Percentiles rank a stretch among this genome's conserved stretches.
Conservation (phyloP, 1,140 invertebrate genomes). For the Helicoverpa armigera region DNA sequence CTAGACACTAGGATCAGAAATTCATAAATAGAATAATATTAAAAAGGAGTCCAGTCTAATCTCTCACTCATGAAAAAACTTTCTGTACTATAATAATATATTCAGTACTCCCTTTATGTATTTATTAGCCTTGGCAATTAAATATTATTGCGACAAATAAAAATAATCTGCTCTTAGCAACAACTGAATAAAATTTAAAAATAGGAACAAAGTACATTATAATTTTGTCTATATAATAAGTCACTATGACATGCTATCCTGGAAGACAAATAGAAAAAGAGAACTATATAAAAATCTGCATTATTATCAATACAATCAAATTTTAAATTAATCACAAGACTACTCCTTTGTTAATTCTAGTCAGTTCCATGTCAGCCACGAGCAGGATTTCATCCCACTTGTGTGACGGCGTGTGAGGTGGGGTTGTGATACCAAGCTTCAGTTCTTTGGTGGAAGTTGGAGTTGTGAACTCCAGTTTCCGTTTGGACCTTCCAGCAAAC, state of each 20-base stretch:
- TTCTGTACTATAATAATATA: not conserved
- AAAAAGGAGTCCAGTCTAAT: slow-evolving; percentile 52
- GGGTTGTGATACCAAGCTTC: slow-evolving; percentile 75
- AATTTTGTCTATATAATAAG: slow-evolving; percentile 54
- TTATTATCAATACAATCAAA: slow-evolving; percentile 38
- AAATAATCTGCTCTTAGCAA: slow-evolving; percentile 64
- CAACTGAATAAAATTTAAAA: slow-evolving; percentile 67
- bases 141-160: slow-evolving; percentile 45
- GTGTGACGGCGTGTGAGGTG: slow-evolving; percentile 81
- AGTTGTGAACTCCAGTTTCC: slow-evolving; percentile 84
- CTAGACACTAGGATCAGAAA: slow-evolving; percentile 56
- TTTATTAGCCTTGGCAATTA: slow-evolving; percentile 25
- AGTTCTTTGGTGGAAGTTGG: slow-evolving; percentile 65
- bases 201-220: slow-evolving; percentile 65
- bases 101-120: not conserved
- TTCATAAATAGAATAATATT: slow-evolving; percentile 50
- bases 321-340: slow-evolving; percentile 67
- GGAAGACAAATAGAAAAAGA: slow-evolving; percentile 72
- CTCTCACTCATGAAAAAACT: slow-evolving; percentile 47
- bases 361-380: slow-evolving; percentile 85
- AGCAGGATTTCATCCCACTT: slow-evolving; percentile 86
- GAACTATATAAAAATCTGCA: slow-evolving; percentile 54
- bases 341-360: slow-evolving; percentile 82
- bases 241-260: slow-evolving; percentile 55
- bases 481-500: slow-evolving; percentile 79